Conservation (phyloP, 2,113 vertebrate genomes). For the Phalacrocorax carbo region DNA sequence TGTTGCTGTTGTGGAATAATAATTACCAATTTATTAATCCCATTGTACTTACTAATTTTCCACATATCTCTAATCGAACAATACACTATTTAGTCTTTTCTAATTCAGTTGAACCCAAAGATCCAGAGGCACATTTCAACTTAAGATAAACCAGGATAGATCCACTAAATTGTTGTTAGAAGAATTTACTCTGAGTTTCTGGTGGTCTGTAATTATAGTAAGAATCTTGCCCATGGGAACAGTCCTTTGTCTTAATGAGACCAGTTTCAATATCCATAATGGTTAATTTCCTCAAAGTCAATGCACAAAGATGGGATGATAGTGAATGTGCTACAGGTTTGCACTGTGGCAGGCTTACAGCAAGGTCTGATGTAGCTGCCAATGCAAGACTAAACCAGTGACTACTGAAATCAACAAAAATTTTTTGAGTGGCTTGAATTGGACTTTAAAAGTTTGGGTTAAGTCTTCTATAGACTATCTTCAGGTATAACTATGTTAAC, state of each 20-base stretch:
- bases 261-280: background rate
- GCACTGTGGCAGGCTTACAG: background rate
- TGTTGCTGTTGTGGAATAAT: background rate
- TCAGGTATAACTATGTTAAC: background rate
- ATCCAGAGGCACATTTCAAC: background rate
- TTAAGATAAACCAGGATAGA: background rate
- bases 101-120: background rate
- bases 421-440: background rate
- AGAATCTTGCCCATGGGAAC: background rate
- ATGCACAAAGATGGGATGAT: background rate
- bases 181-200: background rate
- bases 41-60: background rate
- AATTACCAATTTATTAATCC: background rate
- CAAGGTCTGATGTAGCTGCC: background rate
- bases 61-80: background rate
- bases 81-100: background rate
- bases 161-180: background rate
- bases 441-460: background rate
- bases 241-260: background rate
- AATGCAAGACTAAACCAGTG: background rate
- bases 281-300: background rate
- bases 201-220: background rate
- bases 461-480: background rate
- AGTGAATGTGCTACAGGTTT: background rate
- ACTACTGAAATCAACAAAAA: background rate